A percentile compares a stretch with the other conserved stretches of the same genome.
Conservation (phyloP, 2,888 invertebrate genomes). For the Polydrusus cervinus region DNA sequence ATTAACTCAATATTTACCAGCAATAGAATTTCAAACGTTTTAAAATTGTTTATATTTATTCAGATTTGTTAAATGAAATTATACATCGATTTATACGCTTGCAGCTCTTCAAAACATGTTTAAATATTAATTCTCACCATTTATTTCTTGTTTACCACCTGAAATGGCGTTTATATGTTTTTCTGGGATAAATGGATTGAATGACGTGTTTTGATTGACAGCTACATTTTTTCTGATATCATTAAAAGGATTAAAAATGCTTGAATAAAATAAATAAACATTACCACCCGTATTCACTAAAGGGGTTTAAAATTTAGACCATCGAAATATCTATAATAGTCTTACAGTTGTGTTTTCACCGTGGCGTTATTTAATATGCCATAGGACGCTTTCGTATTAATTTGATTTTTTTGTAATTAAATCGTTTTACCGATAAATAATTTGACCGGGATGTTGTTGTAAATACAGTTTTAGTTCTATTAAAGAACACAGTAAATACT, state of each 20-base stretch:
- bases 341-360: no score
- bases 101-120: constrained; percentile 7
- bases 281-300: no score
- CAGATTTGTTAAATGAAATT: constrained; percentile 8
- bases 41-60: constrained; percentile 5
- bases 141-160: constrained; percentile 7
- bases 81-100: constrained; percentile 2
- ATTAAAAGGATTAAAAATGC: not conserved
- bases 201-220: constrained; percentile 5
- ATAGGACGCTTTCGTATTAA: no score
- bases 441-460: no score
- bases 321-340: no score
- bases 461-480: no score
- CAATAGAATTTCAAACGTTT: not conserved
- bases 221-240: not conserved
- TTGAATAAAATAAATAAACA: no score
- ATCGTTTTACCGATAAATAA: no score
- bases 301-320: no score
- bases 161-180: constrained; percentile 1
- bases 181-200: constrained; percentile 1
- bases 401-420: no score
- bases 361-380: no score
- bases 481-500: no score
- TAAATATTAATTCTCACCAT: not conserved
- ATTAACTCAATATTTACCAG: not conserved